Evolutionary conservation across 2,888 invertebrate genomes (phyloP).

Genomic region (Sarcophaga variegata): DNA sequence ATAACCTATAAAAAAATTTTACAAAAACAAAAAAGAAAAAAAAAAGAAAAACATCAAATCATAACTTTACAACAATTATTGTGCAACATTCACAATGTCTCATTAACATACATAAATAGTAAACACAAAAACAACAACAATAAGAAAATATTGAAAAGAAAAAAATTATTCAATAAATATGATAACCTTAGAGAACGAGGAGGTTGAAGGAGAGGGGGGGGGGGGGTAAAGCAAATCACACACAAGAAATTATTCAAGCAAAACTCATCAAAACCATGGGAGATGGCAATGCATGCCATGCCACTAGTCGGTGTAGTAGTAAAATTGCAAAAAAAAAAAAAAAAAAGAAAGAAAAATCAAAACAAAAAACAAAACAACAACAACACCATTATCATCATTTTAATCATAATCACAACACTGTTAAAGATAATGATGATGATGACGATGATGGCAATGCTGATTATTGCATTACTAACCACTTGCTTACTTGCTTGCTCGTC

Average conservation of each 20-base stretch:
- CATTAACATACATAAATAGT: constrained; percentile 52
- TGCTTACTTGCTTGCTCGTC: not conserved
- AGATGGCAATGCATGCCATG: not conserved
- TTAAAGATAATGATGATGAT: constrained; percentile 22
- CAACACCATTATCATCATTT: too few relatives aligned
- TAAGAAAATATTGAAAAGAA: not conserved
- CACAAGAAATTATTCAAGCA: not conserved
- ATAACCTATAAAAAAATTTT: constrained; percentile 54
- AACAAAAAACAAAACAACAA: too few relatives aligned
- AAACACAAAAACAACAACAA: constrained; percentile 14
- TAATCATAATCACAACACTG: too few relatives aligned
- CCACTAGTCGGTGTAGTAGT: too few relatives aligned
- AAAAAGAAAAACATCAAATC: constrained; percentile 10
- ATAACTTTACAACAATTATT: constrained; percentile 55
- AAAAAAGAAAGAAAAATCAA: too few relatives aligned
- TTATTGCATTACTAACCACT: not conserved
- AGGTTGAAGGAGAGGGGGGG: not conserved
- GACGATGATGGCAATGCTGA: constrained; percentile 52
- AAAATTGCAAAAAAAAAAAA: too few relatives aligned
- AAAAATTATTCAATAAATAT: constrained; percentile 30
- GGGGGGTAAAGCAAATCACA: too few relatives aligned
- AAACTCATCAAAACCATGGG: not conserved
- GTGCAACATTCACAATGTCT: constrained; percentile 46
- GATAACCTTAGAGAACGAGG: constrained; percentile 31
- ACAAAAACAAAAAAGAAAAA: not conserved